Evolutionary conservation across 2,888 invertebrate species (phyloP).

Genomic region (Bombyx huttoni): DNA sequence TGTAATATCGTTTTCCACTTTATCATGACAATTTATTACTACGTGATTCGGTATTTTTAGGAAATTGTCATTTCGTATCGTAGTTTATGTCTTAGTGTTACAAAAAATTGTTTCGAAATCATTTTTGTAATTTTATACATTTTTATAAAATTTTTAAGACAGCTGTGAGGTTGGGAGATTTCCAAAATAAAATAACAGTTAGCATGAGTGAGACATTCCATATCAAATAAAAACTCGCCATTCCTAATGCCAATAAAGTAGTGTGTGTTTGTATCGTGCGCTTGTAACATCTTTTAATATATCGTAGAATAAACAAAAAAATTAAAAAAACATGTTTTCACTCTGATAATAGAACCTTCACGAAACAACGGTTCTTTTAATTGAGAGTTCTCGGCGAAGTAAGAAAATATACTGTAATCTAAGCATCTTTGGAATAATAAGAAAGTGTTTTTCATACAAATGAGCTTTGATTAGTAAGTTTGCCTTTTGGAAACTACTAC

Average conservation of each 20-base stretch:
- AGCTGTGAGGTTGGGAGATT: conserved; percentile 45
- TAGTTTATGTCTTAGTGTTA: conserved; percentile 37
- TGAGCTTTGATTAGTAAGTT: too few relatives aligned
- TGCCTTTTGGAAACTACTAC: too few relatives aligned
- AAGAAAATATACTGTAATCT: too few relatives aligned
- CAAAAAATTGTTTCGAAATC: conserved; percentile 48
- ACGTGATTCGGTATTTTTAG: conserved; percentile 61
- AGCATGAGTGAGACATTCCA: conserved; percentile 69
- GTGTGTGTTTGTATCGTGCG: not conserved
- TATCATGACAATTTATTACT: conserved; percentile 40
- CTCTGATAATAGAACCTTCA: not conserved
- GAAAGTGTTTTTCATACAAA: too few relatives aligned
- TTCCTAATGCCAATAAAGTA: not conserved
- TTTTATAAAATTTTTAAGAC: conserved; percentile 64
- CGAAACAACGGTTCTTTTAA: too few relatives aligned
- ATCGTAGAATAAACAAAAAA: not conserved
- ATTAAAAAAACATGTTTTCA: not conserved
- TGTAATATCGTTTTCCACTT: conserved; percentile 48
- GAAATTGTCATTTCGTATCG: conserved; percentile 43
- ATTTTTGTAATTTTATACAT: conserved; percentile 72
- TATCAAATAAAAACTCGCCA: conserved; percentile 42
- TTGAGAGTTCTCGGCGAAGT: too few relatives aligned
- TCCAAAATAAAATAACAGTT: conserved; percentile 48
- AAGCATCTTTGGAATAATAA: too few relatives aligned
- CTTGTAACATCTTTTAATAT: not conserved